phyloP scores from a whole-genome alignment of 2,113 vertebrate species.

The Zapus hudsonius region DNA sequence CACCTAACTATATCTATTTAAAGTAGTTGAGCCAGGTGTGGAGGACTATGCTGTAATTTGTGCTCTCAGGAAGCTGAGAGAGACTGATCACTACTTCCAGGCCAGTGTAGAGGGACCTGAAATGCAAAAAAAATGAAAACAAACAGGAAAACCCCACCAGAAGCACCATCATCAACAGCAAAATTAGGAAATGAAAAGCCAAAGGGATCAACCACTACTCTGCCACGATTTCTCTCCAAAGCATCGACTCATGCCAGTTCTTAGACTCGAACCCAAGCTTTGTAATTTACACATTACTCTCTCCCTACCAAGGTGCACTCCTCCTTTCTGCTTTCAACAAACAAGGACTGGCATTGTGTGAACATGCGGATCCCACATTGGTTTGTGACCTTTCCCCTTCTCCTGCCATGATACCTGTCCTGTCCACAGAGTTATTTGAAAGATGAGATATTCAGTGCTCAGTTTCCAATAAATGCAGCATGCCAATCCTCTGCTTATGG shows the following conservation, averaged over 20 bases:
- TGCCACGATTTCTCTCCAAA: accelerated
- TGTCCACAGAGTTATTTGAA: background rate
- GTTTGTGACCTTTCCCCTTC: constrained; percentile 6
- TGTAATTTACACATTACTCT: too few species aligned
- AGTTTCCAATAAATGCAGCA: constrained; percentile 51
- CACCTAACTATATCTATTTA: background rate
- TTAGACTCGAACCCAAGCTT: background rate
- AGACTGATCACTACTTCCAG: background rate
- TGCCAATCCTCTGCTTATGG: background rate
- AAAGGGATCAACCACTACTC: background rate
- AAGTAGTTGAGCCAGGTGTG: background rate
- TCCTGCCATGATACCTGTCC: background rate
- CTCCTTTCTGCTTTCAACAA: background rate
- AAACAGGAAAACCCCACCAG: too few species aligned
- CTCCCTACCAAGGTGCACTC: background rate
- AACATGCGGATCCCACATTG: constrained; percentile 32
- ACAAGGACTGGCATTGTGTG: constrained; percentile 8
- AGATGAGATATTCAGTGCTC: constrained; percentile 56
- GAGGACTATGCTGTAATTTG: background rate
- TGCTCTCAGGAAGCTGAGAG: background rate
- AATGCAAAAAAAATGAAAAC: background rate
- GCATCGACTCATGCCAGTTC: accelerated
- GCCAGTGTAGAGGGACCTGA: too few species aligned
- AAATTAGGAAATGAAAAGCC: background rate
- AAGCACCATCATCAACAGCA: background rate